These are phyloP conservation scores for Meteorus cinctellus DNA, from an alignment of 2,888 invertebrate genomes.

Conservation along the genomic window DNA sequence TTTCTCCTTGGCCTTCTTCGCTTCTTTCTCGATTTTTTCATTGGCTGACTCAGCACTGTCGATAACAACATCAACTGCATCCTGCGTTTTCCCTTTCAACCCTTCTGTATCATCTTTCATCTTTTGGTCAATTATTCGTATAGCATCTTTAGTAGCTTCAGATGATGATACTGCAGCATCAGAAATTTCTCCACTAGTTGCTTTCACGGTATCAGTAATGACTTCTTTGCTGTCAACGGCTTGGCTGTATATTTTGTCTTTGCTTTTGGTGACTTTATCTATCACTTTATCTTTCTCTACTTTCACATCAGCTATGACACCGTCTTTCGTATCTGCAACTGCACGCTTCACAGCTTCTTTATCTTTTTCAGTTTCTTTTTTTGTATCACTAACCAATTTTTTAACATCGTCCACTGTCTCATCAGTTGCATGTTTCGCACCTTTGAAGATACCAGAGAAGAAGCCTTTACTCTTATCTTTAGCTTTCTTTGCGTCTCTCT, in stretches of 20 bases:
- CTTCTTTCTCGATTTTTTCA: slow-evolving; percentile 65
- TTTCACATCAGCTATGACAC: slow-evolving; percentile 41
- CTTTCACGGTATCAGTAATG: slow-evolving; percentile 54
- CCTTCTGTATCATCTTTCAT: slow-evolving; percentile 40
- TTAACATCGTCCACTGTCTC: slow-evolving; percentile 59
- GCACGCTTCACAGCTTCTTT: slow-evolving; percentile 43
- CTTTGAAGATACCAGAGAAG: slow-evolving; percentile 57
- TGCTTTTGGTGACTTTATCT: slow-evolving; percentile 39
- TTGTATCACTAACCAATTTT: slow-evolving; percentile 75
- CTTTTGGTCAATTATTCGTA: slow-evolving; percentile 26
- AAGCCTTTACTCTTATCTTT: slow-evolving; percentile 57
- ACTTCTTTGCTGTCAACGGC: slow-evolving; percentile 44
- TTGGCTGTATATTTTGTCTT: slow-evolving; percentile 40
- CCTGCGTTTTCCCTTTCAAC: slow-evolving; percentile 16
- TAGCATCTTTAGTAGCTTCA: slow-evolving; percentile 53
- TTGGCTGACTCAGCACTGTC: slow-evolving; percentile 35
- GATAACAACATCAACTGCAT: slow-evolving; percentile 28
- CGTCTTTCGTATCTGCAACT: slow-evolving; percentile 46
- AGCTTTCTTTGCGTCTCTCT: slow-evolving; percentile 52
- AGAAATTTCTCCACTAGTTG: slow-evolving; percentile 53
- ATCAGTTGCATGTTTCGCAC: slow-evolving; percentile 52
- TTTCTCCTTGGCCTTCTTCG: slow-evolving; percentile 52
- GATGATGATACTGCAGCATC: slow-evolving; percentile 45
- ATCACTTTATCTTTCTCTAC: slow-evolving; percentile 47
- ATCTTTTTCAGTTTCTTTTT: slow-evolving; percentile 57